Evolutionary conservation across 2,888 invertebrate genomes (phyloP).

Genomic region (Lasiommata megera): DNA sequence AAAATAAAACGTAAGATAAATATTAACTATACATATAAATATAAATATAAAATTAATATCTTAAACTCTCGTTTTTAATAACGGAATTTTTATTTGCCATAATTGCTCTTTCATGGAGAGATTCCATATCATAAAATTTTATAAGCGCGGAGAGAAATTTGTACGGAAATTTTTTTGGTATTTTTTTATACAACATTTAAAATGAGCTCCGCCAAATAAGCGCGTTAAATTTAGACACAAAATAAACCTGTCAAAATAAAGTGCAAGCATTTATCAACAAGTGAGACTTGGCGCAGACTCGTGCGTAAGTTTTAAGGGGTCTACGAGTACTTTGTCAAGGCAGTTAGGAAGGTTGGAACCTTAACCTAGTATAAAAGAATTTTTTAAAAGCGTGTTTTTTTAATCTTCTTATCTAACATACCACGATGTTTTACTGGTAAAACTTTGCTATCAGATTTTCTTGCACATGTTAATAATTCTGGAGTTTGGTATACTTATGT

Average conservation of each 20-base stretch:
- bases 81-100: conserved; percentile 7
- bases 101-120: not conserved
- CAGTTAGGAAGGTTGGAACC: conserved; percentile 4
- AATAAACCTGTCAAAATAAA: conserved; percentile 32
- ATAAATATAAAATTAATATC: not conserved
- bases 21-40: not conserved
- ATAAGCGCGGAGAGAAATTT: not conserved
- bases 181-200: not conserved
- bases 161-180: conserved; percentile 5
- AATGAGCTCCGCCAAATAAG: conserved; percentile 14
- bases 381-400: too few relatives aligned
- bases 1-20: not conserved
- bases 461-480: too few relatives aligned
- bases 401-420: too few relatives aligned
- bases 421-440: too few relatives aligned
- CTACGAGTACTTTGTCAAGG: conserved; percentile 11
- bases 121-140: conserved; percentile 3
- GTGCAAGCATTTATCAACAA: conserved; percentile 33
- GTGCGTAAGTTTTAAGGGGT: conserved; percentile 24
- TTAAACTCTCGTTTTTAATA: conserved; percentile 1
- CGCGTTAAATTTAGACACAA: conserved; percentile 27
- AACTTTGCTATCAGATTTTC: too few relatives aligned
- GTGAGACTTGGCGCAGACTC: conserved; percentile 31
- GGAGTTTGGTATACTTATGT: too few relatives aligned
- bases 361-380: conserved; percentile 5